These are phyloP conservation scores for Xenus cinereus DNA, from an alignment of 2,113 vertebrate genomes.

Conservation along the genomic window DNA sequence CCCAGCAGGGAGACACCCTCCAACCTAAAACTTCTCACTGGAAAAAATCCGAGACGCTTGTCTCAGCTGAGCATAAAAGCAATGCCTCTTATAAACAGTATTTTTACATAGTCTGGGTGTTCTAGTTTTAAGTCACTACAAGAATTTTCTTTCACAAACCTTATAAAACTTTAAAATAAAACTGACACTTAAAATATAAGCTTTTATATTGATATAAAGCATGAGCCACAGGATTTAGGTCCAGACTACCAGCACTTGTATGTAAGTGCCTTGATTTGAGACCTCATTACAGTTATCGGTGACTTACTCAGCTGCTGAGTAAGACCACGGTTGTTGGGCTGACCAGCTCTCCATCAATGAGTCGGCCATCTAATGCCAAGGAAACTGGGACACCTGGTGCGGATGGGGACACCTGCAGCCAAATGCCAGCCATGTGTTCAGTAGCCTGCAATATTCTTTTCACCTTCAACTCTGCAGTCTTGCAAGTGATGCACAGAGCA, in stretches of 20 bases:
- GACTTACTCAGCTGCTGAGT: not conserved
- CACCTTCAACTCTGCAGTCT: not conserved
- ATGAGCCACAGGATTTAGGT: not conserved
- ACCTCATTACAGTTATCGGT: not conserved
- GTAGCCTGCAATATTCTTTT: not conserved
- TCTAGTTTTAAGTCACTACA: not conserved
- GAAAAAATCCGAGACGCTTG: not conserved
- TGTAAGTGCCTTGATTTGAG: not conserved
- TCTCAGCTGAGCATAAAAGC: not conserved
- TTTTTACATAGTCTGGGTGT: not conserved
- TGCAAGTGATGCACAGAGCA: not conserved
- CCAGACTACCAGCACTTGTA: not conserved
- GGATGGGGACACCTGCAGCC: not conserved
- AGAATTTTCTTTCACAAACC: not conserved
- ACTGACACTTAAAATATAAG: not conserved
- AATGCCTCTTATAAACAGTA: not conserved
- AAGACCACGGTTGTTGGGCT: not conserved
- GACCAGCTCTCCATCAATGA: not conserved
- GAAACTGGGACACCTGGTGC: not conserved
- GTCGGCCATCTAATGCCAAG: accelerated
- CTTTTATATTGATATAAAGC: not conserved
- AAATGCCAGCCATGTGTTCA: accelerated
- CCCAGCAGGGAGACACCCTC: not conserved
- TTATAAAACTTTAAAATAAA: not conserved
- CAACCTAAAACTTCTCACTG: not conserved